Evolutionary conservation across 2,888 invertebrate species (phyloP).

Genomic region (Bombylius major): DNA sequence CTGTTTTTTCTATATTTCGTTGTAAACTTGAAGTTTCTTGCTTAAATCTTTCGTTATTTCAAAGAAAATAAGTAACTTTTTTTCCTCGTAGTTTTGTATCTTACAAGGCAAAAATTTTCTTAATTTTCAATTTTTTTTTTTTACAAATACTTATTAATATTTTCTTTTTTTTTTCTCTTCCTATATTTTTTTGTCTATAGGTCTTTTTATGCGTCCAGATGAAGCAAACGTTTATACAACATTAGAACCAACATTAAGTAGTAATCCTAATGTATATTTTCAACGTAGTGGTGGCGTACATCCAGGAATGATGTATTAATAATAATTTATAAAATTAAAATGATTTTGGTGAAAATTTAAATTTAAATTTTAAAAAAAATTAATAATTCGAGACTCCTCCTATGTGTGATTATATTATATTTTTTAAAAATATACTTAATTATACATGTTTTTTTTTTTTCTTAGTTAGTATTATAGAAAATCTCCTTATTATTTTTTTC

Average conservation of each 20-base stretch:
- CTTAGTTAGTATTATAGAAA: too few relatives aligned
- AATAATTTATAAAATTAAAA: constrained; percentile 5
- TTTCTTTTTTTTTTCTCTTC: too few relatives aligned
- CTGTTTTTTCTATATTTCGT: too few relatives aligned
- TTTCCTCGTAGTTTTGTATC: too few relatives aligned
- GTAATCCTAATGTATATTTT: constrained; percentile 84
- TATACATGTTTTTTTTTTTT: too few relatives aligned
- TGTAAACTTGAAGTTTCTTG: too few relatives aligned
- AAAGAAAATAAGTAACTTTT: too few relatives aligned
- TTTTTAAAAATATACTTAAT: too few relatives aligned
- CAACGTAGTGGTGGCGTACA: constrained; percentile 69
- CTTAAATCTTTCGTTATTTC: too few relatives aligned
- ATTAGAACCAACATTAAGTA: constrained; percentile 71
- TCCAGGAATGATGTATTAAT: constrained; percentile 83
- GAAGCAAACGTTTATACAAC: constrained; percentile 78
- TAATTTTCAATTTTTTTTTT: background rate
- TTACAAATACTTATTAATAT: background rate
- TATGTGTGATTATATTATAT: too few relatives aligned
- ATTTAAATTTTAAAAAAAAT: background rate
- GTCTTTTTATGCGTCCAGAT: constrained; percentile 66
- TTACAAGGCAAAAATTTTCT: too few relatives aligned
- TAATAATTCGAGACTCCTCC: background rate
- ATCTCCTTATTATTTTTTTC: too few relatives aligned
- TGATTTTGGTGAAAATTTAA: background rate
- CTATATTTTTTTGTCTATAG: constrained; percentile 34